Conservation (phyloP, 2,888 invertebrate genomes). For the Conchocele bisecta region DNA sequence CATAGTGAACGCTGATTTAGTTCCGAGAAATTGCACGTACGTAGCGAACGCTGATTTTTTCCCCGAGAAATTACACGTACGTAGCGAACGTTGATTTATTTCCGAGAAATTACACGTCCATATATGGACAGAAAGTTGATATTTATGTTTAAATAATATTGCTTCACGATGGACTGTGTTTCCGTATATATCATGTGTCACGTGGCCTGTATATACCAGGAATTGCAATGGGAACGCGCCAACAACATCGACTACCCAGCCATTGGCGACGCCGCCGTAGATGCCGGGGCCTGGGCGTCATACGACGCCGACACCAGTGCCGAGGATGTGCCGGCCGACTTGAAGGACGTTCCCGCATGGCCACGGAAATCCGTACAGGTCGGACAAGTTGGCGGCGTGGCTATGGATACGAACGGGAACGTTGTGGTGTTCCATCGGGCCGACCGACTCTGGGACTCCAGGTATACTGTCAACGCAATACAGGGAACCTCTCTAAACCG, state of each 20-base stretch:
- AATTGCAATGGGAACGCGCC: constrained; percentile 12
- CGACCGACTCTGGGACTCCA: constrained; percentile 89
- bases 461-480: constrained; percentile 85
- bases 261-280: constrained; percentile 2
- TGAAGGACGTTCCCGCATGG: constrained; percentile 35
- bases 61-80: no score
- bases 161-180: no score
- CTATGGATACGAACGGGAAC: constrained; percentile 90
- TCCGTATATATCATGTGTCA: no score
- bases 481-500: no score
- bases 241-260: not conserved
- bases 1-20: no score
- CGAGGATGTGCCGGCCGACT: constrained; percentile 9
- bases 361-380: constrained; percentile 8
- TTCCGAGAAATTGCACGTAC: no score
- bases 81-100: no score
- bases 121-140: no score
- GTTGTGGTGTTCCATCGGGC: constrained; percentile 94
- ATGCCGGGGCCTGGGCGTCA: constrained; percentile 1
- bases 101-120: no score
- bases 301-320: constrained; percentile 20
- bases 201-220: no score
- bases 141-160: no score
- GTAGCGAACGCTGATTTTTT: no score
- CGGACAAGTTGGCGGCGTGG: constrained; percentile 93